Evolutionary conservation across 92 coral and sea anemone genomes (phyloP).

Genomic region (Plumapathes pennacea): DNA sequence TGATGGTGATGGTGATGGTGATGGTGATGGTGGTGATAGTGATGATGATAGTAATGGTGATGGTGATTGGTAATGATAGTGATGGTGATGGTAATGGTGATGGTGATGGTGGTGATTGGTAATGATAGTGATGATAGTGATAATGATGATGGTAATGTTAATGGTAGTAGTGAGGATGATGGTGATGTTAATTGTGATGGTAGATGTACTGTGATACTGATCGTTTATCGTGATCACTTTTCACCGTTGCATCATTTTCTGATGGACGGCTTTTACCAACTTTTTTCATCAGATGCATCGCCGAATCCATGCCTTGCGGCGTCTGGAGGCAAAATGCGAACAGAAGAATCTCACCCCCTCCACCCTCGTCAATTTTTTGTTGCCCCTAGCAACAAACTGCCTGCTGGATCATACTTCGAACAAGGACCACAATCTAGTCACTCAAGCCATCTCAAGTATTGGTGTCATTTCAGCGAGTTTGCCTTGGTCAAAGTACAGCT

Average conservation of each 20-base stretch:
- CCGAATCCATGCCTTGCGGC: constrained; percentile 88
- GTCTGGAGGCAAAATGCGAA: constrained; percentile 74
- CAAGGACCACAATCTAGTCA: constrained; percentile 87
- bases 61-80: not conserved
- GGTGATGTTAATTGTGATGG: not conserved
- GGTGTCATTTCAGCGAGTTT: constrained; percentile 77
- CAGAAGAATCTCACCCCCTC: constrained; percentile 59
- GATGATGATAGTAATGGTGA: constrained; percentile 2
- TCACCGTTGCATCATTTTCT: not conserved
- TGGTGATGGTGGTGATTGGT: too few relatives aligned
- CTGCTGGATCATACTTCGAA: constrained; percentile 77
- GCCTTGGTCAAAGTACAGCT: constrained; percentile 87
- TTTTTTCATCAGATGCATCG: constrained; percentile 80
- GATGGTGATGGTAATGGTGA: not conserved
- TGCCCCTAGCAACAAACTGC: constrained; percentile 89
- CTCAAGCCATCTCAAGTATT: constrained; percentile 83
- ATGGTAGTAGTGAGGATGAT: too few relatives aligned
- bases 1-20: not conserved
- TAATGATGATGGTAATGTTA: too few relatives aligned
- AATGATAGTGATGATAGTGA: not conserved
- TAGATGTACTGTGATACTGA: not conserved
- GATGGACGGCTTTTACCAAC: not conserved
- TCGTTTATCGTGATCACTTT: not conserved
- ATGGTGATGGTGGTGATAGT: not conserved
- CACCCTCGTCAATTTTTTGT: constrained; percentile 68